Conservation (phyloP, 2,888 invertebrate species). For the Eurytoma californica region DNA sequence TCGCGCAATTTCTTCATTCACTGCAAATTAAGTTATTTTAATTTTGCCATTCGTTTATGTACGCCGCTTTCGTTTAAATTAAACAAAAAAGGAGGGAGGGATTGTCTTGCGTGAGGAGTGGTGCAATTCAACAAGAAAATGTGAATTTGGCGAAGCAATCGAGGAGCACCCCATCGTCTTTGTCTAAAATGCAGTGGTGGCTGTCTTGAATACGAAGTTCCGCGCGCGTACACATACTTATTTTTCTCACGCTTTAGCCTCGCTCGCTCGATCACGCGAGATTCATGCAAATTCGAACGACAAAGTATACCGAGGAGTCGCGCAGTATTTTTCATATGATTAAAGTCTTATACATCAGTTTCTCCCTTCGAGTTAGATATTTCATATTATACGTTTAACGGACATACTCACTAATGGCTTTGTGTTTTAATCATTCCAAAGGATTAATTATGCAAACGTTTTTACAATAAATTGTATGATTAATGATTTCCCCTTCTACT, state of each 20-base stretch:
- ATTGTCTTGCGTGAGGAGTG: background rate
- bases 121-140: background rate
- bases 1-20: too few relatives aligned
- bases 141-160: conserved; percentile 1
- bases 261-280: conserved; percentile 21
- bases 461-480: too few relatives aligned
- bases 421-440: too few relatives aligned
- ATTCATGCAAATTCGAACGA: conserved; percentile 43
- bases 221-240: conserved; percentile 17
- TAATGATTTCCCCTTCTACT: too few relatives aligned
- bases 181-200: conserved; percentile 8
- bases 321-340: conserved; percentile 30
- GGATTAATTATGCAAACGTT: too few relatives aligned
- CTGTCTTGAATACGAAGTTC: conserved; percentile 44
- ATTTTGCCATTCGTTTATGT: background rate
- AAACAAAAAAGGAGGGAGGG: too few relatives aligned
- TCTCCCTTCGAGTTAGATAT: conserved; percentile 2
- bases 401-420: too few relatives aligned
- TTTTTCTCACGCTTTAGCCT: conserved; percentile 46
- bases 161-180: background rate
- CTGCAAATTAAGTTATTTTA: background rate
- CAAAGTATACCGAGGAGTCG: background rate
- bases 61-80: background rate
- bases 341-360: background rate
- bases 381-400: background rate